A percentile compares a stretch with the other conserved stretches of the same genome.
Evolutionary conservation across 2,113 vertebrate genomes (phyloP).

Genomic region (Corythornis madagascariensis): DNA sequence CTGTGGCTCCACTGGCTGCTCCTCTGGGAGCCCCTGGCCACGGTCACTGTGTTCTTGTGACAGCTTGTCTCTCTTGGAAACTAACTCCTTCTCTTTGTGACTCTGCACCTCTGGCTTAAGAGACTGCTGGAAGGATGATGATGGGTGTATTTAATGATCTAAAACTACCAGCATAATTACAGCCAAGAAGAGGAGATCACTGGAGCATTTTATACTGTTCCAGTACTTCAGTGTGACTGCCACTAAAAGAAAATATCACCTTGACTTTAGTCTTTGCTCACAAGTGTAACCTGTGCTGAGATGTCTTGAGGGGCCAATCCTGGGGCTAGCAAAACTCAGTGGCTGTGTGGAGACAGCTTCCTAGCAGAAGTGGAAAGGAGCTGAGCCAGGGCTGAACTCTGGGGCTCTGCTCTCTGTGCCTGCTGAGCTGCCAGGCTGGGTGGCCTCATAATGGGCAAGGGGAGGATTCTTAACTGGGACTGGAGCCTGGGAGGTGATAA

Average conservation of each 20-base stretch:
- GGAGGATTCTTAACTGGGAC: not conserved
- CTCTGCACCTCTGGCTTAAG: not conserved
- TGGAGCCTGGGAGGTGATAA: not conserved
- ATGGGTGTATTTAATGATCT: not conserved
- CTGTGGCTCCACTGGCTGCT: not conserved
- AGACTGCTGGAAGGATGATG: not conserved
- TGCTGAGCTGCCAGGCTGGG: not conserved
- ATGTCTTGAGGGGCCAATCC: not conserved
- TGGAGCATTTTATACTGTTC: not conserved
- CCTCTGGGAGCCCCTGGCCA: not conserved
- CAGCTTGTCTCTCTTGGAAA: not conserved
- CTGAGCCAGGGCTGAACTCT: fast-evolving
- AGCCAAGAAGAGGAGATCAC: not conserved
- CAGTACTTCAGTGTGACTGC: not conserved
- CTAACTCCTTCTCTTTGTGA: not conserved
- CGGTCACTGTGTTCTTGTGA: not conserved
- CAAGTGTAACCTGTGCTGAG: not conserved
- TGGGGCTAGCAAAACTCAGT: not conserved
- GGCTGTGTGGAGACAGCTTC: not conserved
- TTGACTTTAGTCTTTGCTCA: not conserved
- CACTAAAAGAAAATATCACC: not conserved
- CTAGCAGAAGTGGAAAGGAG: not conserved
- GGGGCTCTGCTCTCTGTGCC: fast-evolving
- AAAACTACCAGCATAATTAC: not conserved
- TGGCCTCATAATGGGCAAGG: not conserved